phyloP scores from a whole-genome alignment of 2,797 vertebrate genomes.

The Bovichtus variegatus region DNA sequence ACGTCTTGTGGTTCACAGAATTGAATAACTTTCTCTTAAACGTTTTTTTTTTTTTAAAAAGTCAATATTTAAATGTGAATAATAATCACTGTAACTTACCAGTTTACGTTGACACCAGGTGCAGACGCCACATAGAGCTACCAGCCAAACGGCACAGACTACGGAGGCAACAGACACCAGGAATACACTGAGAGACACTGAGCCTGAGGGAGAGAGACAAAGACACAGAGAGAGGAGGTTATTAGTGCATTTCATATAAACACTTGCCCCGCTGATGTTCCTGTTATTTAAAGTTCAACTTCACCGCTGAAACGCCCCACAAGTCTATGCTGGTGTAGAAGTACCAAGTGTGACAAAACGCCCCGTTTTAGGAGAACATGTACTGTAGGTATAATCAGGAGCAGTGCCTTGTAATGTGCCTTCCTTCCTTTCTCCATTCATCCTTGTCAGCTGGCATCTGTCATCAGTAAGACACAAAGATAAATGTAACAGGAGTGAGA shows the following conservation, averaged over 20 bases:
- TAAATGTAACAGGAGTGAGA: constrained; percentile 38
- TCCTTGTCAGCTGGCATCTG: constrained; percentile 63
- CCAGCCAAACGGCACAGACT: constrained; percentile 94
- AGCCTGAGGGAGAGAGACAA: constrained; percentile 84
- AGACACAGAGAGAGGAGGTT: constrained; percentile 47
- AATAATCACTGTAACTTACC: constrained; percentile 85
- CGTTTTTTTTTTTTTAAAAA: no score
- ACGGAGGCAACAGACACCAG: constrained; percentile 95
- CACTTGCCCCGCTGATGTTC: constrained; percentile 5
- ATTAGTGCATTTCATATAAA: constrained; percentile 60
- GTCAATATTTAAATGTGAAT: constrained; percentile 15
- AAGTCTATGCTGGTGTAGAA: neutral
- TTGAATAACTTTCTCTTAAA: no score
- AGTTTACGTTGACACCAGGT: constrained; percentile 99
- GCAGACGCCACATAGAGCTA: constrained; percentile 96
- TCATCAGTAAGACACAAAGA: constrained; percentile 55
- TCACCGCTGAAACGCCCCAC: neutral
- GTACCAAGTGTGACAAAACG: constrained; percentile 4
- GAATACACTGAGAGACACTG: constrained; percentile 93
- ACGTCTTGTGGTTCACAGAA: neutral
- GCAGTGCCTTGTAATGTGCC: constrained; percentile 19
- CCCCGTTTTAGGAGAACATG: constrained; percentile 1
- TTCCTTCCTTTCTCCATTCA: constrained; percentile 54
- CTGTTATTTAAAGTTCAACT: neutral
- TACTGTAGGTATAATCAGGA: constrained; percentile 23